Conservation (phyloP, 2,888 invertebrate genomes). For the Tipula vernalis region DNA sequence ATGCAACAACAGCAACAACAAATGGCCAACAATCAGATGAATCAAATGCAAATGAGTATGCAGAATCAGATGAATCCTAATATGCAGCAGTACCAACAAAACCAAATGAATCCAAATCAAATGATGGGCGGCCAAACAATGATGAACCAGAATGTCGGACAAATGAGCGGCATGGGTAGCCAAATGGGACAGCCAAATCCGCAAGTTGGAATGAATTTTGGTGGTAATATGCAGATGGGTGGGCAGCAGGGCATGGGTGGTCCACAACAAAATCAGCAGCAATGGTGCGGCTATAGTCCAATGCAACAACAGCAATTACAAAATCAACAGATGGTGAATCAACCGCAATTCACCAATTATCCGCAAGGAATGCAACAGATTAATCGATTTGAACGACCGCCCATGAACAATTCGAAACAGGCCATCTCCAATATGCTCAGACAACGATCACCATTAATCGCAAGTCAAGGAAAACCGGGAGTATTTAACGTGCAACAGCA, state of each 20-base stretch:
- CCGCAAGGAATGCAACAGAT: conserved; percentile 25
- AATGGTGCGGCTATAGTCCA: conserved; percentile 28
- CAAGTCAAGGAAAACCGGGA: conserved; percentile 29
- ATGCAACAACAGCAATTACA: conserved; percentile 20
- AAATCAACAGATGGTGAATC: conserved; percentile 26
- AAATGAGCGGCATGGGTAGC: background rate
- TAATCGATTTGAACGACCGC: conserved; percentile 35
- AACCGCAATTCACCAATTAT: conserved; percentile 20
- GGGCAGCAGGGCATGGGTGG: conserved; percentile 21
- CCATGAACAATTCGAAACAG: conserved; percentile 64
- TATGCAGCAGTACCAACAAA: conserved; percentile 34
- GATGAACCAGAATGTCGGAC: conserved; percentile 18
- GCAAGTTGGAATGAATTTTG: conserved; percentile 11
- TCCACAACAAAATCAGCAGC: conserved; percentile 30
- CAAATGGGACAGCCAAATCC: conserved; percentile 10
- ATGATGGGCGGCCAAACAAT: conserved; percentile 35
- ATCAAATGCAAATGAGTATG: conserved; percentile 35
- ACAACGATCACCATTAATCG: conserved; percentile 49
- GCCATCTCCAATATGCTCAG: conserved; percentile 77
- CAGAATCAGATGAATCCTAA: conserved; percentile 32
- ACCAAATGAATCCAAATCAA: conserved; percentile 38
- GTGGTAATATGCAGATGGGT: background rate
- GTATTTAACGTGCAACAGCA: conserved; percentile 29
- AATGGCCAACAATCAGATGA: conserved; percentile 25
- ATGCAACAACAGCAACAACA: conserved; percentile 23